Evolutionary conservation across 2,888 invertebrate species (phyloP), one percentile per base, ranked within the genome.

Genomic region (Pinctada fucata): DNA sequence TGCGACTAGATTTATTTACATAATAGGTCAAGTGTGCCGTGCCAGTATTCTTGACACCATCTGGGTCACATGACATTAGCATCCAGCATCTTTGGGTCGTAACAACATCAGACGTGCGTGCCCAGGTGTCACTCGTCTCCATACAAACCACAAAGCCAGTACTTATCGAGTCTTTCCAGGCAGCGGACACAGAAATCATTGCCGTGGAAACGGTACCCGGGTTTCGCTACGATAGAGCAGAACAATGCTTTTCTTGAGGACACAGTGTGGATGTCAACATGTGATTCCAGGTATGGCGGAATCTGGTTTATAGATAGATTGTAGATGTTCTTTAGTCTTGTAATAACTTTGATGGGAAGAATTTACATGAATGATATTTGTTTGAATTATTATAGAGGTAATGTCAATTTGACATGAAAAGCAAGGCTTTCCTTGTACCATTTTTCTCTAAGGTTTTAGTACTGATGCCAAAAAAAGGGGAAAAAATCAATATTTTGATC

Each of bases 31-130:
- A 87, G 71, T 91, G 91, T 86, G 90, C 89, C 16, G 88, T 89
- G n/a, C 88, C 88, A 52, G 90, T 91, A 3, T 87, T 89, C 71
- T 82, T 91, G 31, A 88, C 90, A 0, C 85, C 84, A 10, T 69
- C 95, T 95, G 87, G 94, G 47, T 83, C 95, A 50, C 71, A 73
- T 95, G 89, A 94, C 48, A 88, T 92, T 70, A 91, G 92, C 16
- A 95, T 96, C 88, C 96, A 96, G 86, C 96, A 97, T 91, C 94
- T 98, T 85, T 98, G 98, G 98, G 95, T 97, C 83, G 97, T 97
- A 91, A 96, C 97, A 82, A 95, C 95, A 70, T 96, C 97, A 90
- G 96, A 95, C 48, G 89, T 90, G 68, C 91, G 91, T 74, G 93
- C 93, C 78, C 93, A 93, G 75, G 94, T 95, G 58, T 96, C 97